Percentiles rank a stretch among this genome's conserved stretches.
These are phyloP conservation scores for Dryas iulia DNA, from an alignment of 1,140 invertebrate species.

Conservation along the genomic window DNA sequence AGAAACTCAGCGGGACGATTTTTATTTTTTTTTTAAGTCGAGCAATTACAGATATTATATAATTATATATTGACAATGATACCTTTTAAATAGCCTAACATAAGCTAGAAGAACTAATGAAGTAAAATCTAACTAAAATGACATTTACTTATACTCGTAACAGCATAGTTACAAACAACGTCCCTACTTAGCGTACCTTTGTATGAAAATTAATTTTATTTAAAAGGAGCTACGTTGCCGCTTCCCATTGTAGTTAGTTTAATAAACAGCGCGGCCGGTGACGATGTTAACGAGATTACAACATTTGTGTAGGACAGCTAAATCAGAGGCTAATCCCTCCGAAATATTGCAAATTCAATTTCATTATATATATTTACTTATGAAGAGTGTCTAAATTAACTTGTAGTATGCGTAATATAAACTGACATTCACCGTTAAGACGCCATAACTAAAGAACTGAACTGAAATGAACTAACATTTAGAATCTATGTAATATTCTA, in stretches of 20 bases:
- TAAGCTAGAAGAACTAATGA: too few species aligned
- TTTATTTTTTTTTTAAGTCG: too few species aligned
- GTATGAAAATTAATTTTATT: conserved; percentile 10
- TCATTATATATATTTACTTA: background rate
- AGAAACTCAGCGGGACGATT: too few species aligned
- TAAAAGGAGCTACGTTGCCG: conserved; percentile 6
- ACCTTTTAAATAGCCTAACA: background rate
- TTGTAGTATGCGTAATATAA: background rate
- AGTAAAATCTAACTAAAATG: background rate
- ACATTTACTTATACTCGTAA: background rate
- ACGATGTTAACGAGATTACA: conserved; percentile 24
- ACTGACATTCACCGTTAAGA: background rate
- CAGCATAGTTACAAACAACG: conserved; percentile 1
- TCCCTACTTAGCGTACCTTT: background rate
- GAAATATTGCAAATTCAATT: conserved; percentile 14
- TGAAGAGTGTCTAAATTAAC: background rate
- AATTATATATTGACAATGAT: too few species aligned
- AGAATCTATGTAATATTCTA: too few species aligned
- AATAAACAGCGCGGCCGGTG: conserved; percentile 17
- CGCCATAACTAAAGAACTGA: background rate
- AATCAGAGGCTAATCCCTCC: conserved; percentile 7
- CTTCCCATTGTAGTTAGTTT: conserved; percentile 18
- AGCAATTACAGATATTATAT: too few species aligned
- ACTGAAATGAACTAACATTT: too few species aligned
- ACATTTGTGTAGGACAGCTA: conserved; percentile 14